phyloP scores from a whole-genome alignment of 2,888 invertebrate genomes.

The Trichopria drosophilae region DNA sequence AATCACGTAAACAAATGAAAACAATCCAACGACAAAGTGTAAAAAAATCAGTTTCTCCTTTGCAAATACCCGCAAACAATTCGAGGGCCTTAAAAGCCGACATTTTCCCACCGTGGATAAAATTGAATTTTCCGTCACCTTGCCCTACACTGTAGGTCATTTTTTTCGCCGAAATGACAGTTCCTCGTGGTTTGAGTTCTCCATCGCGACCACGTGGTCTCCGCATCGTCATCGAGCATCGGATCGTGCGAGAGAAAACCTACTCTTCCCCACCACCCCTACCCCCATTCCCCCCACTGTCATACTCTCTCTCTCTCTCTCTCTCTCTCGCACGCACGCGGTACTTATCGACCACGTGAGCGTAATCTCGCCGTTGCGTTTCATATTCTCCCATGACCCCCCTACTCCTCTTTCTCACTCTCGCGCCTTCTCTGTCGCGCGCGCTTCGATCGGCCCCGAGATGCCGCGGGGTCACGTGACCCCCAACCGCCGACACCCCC shows the following conservation, averaged over 20 bases:
- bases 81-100: too few relatives aligned
- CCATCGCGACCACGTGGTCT: too few relatives aligned
- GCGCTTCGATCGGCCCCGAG: conserved; percentile 25
- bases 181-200: too few relatives aligned
- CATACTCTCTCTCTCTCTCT: conserved; percentile 12
- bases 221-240: too few relatives aligned
- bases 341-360: conserved; percentile 35
- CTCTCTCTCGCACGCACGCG: conserved; percentile 22
- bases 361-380: conserved; percentile 10
- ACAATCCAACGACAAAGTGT: too few relatives aligned
- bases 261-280: conserved; percentile 1
- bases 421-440: conserved; percentile 12
- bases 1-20: too few relatives aligned
- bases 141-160: too few relatives aligned
- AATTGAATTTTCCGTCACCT: too few relatives aligned
- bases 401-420: conserved; percentile 4
- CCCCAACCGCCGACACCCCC: not conserved
- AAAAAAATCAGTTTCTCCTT: not conserved
- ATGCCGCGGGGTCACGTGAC: conserved; percentile 17
- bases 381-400: conserved; percentile 12
- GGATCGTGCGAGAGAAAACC: not conserved
- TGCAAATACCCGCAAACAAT: too few relatives aligned
- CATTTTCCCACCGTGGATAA: too few relatives aligned
- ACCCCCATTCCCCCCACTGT: conserved; percentile 10
- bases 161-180: too few relatives aligned